These are phyloP conservation scores for Sesamia nonagrioides DNA, from an alignment of 1,140 invertebrate species.

Conservation along the genomic window DNA sequence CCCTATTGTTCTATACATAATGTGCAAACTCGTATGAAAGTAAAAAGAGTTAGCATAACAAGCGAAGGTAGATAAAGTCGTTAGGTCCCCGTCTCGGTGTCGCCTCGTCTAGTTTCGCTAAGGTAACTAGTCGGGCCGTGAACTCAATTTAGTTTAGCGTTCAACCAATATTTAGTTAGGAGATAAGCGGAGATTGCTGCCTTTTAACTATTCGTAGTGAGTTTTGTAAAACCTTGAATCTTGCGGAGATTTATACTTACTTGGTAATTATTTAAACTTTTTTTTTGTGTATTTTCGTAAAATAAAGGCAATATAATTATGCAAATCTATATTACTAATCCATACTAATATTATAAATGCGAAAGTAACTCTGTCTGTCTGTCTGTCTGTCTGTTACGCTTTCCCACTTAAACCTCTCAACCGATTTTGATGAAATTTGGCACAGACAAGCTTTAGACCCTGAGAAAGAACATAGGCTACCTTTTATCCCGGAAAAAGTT, in stretches of 20 bases:
- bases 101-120: constrained; percentile 54
- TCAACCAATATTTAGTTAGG: constrained; percentile 18
- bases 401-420: too few species aligned
- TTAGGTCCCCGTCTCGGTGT: constrained; percentile 20
- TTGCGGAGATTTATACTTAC: neutral
- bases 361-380: too few species aligned
- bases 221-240: neutral
- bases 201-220: constrained; percentile 14
- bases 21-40: constrained; percentile 2
- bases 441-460: too few species aligned
- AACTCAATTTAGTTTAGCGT: constrained; percentile 16
- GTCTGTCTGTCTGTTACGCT: too few species aligned
- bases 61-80: constrained; percentile 28
- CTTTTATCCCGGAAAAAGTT: too few species aligned
- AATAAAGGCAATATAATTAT: too few species aligned
- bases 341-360: too few species aligned
- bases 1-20: neutral
- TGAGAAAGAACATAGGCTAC: too few species aligned
- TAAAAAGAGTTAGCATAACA: constrained; percentile 42
- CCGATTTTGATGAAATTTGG: too few species aligned
- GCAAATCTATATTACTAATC: too few species aligned
- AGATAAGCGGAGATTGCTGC: constrained; percentile 10
- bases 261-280: too few species aligned
- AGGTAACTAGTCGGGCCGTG: constrained; percentile 44
- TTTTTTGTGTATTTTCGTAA: too few species aligned